Conservation (phyloP, 2,797 vertebrate genomes). For the Ctenopoma multispine region DNA sequence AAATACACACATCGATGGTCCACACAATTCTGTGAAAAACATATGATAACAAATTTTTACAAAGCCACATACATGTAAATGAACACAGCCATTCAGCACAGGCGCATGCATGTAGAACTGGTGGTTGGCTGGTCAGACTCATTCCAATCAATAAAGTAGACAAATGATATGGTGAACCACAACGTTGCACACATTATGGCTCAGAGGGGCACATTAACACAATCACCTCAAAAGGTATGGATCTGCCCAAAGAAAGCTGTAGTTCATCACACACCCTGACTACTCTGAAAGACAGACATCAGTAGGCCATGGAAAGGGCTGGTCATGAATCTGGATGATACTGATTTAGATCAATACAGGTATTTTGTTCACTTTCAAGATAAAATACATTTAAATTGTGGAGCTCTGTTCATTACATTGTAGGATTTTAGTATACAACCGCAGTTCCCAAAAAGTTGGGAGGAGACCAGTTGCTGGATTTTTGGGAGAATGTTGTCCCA, state of each 20-base stretch:
- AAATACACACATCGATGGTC: slow-evolving; percentile 86
- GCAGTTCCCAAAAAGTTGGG: slow-evolving; percentile 36
- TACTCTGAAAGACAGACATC: slow-evolving; percentile 43
- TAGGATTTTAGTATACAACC: too few species aligned
- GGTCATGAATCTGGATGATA: slow-evolving; percentile 76
- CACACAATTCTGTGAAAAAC: slow-evolving; percentile 70
- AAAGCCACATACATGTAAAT: slow-evolving; percentile 50
- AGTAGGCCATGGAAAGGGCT: slow-evolving; percentile 67
- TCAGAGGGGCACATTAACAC: slow-evolving; percentile 62
- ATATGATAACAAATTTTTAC: slow-evolving; percentile 59
- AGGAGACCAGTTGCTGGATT: too few species aligned
- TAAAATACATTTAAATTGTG: slow-evolving; percentile 60
- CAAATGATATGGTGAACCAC: slow-evolving; percentile 58
- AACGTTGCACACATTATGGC: slow-evolving; percentile 51
- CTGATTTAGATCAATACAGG: slow-evolving; percentile 78
- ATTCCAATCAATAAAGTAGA: slow-evolving; percentile 64
- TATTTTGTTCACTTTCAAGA: slow-evolving; percentile 52
- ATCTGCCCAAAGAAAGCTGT: slow-evolving; percentile 56
- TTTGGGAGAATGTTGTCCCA: too few species aligned
- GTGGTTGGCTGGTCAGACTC: slow-evolving; percentile 10
- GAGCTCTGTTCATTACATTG: slow-evolving; percentile 39
- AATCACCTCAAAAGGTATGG: slow-evolving; percentile 67
- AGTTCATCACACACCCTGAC: slow-evolving; percentile 50
- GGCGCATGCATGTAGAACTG: slow-evolving; percentile 19
- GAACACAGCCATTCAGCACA: slow-evolving; percentile 16